A percentile compares a stretch with the other conserved stretches of the same genome.
Conservation (phyloP, 2,113 vertebrate species). For the Platichthys flesus region DNA sequence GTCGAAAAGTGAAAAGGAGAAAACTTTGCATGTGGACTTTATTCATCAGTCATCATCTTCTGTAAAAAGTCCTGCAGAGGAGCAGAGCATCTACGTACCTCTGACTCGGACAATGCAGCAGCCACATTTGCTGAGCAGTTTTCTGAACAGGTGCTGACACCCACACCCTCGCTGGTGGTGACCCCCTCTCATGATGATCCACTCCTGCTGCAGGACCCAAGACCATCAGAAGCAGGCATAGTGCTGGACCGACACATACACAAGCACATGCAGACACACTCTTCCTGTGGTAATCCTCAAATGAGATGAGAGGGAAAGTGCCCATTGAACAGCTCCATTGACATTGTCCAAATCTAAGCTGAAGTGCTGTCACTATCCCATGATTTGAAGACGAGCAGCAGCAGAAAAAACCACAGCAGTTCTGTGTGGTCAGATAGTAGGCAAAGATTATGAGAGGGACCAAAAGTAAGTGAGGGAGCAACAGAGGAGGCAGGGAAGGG, state of each 20-base stretch:
- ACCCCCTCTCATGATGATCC: conserved; percentile 86
- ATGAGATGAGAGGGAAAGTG: conserved; percentile 19
- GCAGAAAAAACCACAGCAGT: conserved; percentile 34
- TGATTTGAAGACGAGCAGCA: conserved; percentile 24
- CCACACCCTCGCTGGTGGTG: conserved; percentile 85
- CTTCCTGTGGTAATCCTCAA: conserved; percentile 37
- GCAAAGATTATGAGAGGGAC: conserved; percentile 44
- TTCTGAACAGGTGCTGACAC: conserved; percentile 89
- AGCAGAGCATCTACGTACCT: conserved; percentile 79
- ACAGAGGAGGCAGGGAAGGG: conserved; percentile 35
- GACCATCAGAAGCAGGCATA: conserved; percentile 73
- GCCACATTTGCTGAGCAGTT: conserved; percentile 89
- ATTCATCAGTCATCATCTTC: not conserved
- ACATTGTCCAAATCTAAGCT: conserved; percentile 34
- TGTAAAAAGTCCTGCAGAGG: not conserved
- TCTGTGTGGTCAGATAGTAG: conserved; percentile 60
- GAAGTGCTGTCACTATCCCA: conserved; percentile 31
- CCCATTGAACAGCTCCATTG: conserved; percentile 9
- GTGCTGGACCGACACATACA: conserved; percentile 50
- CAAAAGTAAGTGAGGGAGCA: conserved; percentile 46
- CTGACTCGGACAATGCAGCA: conserved; percentile 85
- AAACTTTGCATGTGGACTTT: no score
- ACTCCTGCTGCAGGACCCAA: conserved; percentile 65
- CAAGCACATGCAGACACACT: conserved; percentile 17
- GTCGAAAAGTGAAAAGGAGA: not conserved